These are phyloP conservation scores for Coptotermes formosanus DNA, from an alignment of 1,140 invertebrate genomes.

Conservation along the genomic window DNA sequence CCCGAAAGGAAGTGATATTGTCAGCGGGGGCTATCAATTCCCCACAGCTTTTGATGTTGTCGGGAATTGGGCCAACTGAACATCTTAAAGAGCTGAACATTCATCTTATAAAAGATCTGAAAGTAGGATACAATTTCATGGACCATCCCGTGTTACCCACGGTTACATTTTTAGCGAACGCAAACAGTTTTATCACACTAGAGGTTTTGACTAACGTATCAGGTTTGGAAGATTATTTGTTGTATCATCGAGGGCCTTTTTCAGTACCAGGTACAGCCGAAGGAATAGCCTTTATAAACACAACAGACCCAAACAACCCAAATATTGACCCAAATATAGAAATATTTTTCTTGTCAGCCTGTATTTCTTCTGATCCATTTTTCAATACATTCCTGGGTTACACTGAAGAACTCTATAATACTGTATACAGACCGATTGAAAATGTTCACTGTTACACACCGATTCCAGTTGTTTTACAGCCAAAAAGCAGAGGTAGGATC, in stretches of 20 bases:
- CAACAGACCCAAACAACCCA: constrained; percentile 45
- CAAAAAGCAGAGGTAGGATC: constrained; percentile 52
- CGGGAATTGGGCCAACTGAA: constrained; percentile 80
- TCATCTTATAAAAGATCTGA: constrained; percentile 41
- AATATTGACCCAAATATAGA: constrained; percentile 57
- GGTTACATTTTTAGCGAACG: constrained; percentile 45
- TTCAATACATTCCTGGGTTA: too few species aligned
- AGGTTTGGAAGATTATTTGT: constrained; percentile 58
- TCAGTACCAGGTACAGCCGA: constrained; percentile 61
- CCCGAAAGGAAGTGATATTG: constrained; percentile 68
- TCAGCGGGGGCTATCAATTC: constrained; percentile 87
- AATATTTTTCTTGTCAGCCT: constrained; percentile 48
- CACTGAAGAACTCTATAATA: constrained; percentile 35
- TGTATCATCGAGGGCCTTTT: constrained; percentile 57
- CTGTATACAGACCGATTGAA: not conserved
- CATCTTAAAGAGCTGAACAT: constrained; percentile 65
- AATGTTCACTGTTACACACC: constrained; percentile 37
- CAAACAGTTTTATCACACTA: constrained; percentile 50
- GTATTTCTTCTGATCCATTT: not conserved
- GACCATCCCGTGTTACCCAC: constrained; percentile 47
- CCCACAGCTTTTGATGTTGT: constrained; percentile 88
- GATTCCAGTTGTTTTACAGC: constrained; percentile 43
- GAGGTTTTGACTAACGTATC: constrained; percentile 57
- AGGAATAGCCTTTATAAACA: constrained; percentile 39
- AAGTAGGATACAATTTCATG: constrained; percentile 51